Base-by-base conservation (phyloP, 2,113 vertebrate genomes). In the Actinemys pallida region DNA sequence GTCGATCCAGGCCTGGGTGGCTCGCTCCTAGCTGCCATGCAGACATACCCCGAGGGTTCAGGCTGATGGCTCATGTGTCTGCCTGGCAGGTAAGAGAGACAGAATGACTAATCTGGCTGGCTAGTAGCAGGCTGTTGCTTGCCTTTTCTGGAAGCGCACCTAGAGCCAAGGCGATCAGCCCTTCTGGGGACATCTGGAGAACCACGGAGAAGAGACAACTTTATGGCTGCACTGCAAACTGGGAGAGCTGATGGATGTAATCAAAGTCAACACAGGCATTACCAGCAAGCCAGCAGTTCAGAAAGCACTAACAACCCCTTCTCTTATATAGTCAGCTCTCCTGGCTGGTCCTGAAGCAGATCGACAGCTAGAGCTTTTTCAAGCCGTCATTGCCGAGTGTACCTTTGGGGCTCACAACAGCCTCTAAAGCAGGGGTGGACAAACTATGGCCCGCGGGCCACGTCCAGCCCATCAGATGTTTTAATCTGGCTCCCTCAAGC, bases 231-330 rank as follows among this genome's bases (percentile, higher is more conserved):
- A 4, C 87, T 81, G 47, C 56, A 87, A 95, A 31, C 35, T 79
- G 81, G 78, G 45, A 76, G 92, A 92, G 85, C 35, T 62, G 57
- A 59, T 14, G 47, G 19, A 72, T 94, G 83, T 89, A 91, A 62
- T 86, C 89, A 83, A 93, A 84, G 52, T 69, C 87, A 62, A 1
- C 22, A 53, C 39, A 92, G 81, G 79, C 83, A 87, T 94, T 85
- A 93, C 94, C 92, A 94, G 81, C 89, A 93, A 16, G 27, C 62
- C 35, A 65, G 45, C 80, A n/a, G 39, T 62, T 94, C 57, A 82
- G 85, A 89, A 88, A 81, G 75, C n/a, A 54, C 50, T 93, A 90
- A 95, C 91, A 87, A 31, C 0, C 24, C 84, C 2, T 42, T 5
- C 17, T 27, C 78, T 75, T 88, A 86, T 88, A 78, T 65, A 84